Base-by-base conservation (phyloP, 2,888 invertebrate genomes). In the Lampropteryx suffumata region DNA sequence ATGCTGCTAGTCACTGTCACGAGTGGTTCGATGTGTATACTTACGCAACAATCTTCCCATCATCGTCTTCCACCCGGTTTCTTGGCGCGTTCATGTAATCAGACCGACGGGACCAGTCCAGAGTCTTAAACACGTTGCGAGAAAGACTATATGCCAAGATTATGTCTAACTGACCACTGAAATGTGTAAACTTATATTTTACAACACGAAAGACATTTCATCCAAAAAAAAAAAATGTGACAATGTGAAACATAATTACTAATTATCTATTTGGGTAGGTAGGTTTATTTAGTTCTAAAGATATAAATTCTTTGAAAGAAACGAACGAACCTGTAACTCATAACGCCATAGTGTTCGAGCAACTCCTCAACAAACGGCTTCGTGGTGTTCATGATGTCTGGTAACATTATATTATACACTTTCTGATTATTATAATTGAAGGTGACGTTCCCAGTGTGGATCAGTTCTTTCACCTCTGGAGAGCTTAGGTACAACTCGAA, bases 361-460 rank as follows among this genome's bases (percentile, higher is more conserved):
- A 94, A 71, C 61, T 92, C 92, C 21, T 91, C 88, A 13, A 94
- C 71, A 78, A 92, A 92, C 0, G 91, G 86, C 48, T 93, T 93
- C 1, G 94, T 92, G 0, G 93, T 93, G 60, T 94, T 92, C 91
- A 94, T 92, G 17, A 95, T 82, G 71, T 96, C 96, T 4, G 85
- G 81, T 50, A 92, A 74, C 60, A 96, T 82, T 63, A 92, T 90
- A 14, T 81, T 61, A 71, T 95, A 94, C 0, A 95, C 95, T 7
- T 64, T 40, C 39, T 78, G 77, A 53, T 88, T 82, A 68, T 79
- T 67, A 6, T 67, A 61, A 36, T 71, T 37, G 24, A 76, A 83
- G 7, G 62, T 54, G 0, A 65, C 59, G 17, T 93, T 92, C 0
- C 82, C 79, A 0, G 66, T 78, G 40, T 83, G 81, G 24, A 84